Evolutionary conservation across 2,113 vertebrate genomes (phyloP).

Genomic region (Acrocephalus kingi): DNA sequence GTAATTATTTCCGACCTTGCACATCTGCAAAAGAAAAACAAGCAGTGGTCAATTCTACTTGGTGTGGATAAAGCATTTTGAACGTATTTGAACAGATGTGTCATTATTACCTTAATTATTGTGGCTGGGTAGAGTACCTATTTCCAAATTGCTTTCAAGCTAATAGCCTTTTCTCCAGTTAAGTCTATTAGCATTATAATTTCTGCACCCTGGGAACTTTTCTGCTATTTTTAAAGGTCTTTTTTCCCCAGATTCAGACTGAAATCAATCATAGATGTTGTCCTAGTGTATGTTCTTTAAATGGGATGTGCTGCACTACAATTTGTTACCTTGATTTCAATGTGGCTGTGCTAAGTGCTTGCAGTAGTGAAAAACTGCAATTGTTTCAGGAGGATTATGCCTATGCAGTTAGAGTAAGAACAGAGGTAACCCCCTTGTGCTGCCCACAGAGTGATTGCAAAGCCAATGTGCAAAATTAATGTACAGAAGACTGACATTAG

Average conservation of each 20-base stretch:
- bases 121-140: background rate
- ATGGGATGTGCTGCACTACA: background rate
- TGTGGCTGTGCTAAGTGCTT: background rate
- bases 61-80: background rate
- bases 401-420: background rate
- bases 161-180: background rate
- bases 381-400: background rate
- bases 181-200: background rate
- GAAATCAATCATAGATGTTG: background rate
- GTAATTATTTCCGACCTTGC: background rate
- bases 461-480: background rate
- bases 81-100: background rate
- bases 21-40: background rate
- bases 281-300: background rate
- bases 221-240: background rate
- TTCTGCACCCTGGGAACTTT: background rate
- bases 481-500: background rate
- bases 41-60: background rate
- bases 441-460: background rate
- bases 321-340: background rate
- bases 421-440: background rate
- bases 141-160: background rate
- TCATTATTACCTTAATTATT: conserved; percentile 1
- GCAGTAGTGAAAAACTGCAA: background rate
- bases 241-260: background rate